Evolutionary conservation across 2,888 invertebrate species (phyloP), one percentile per base, ranked within the genome.

Genomic region (Rhagium mordax): DNA sequence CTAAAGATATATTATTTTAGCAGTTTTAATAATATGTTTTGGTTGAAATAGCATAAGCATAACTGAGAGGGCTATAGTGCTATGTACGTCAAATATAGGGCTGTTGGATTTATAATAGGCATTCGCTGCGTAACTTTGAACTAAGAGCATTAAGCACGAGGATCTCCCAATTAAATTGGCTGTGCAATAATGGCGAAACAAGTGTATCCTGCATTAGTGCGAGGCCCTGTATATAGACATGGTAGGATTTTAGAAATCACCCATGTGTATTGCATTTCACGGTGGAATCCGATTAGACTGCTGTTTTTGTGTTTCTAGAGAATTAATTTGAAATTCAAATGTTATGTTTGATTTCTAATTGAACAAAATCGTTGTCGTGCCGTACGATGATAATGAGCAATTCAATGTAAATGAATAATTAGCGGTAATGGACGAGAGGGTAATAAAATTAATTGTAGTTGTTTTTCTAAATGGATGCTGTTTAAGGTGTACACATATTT

Each of bases 391-490:
- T 61, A 61, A 61, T 24, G 57, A 15, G 15, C 57, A 15, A 67
- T 67, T 67, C 55, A 67, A 67, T 67, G 55, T 33, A 57, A 67
- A 67, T 67, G 13, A 67, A 29, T 67, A 67, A 67, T 67, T 57
- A 67, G 24, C 48, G 15, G 33, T 57, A 57, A 67, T 47, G 57
- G 24, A 47, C 20, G 18, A 41, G 20, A 47, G 21, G n/a, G 21
- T 16, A 47, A 47, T 67, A 67, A 67, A 67, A 67, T 67, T 67
- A 67, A 57, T 67, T 57, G 7, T 41, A 55, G 18, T 33, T 1
- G 10, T 33, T 60, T 7, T 16, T 24, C 15, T 0, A 60, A 16
- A 29, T n/a, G 33, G n/a, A 27, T 57, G 3, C 21, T n/a, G 24
- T 57, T 41, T 41, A 41, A n/a, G n/a, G n/a, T n/a, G n/a, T n/a